A percentile compares a stretch with the other conserved stretches of the same genome.
phyloP scores from a whole-genome alignment of 2,888 invertebrate genomes.

The Thera britannica region DNA sequence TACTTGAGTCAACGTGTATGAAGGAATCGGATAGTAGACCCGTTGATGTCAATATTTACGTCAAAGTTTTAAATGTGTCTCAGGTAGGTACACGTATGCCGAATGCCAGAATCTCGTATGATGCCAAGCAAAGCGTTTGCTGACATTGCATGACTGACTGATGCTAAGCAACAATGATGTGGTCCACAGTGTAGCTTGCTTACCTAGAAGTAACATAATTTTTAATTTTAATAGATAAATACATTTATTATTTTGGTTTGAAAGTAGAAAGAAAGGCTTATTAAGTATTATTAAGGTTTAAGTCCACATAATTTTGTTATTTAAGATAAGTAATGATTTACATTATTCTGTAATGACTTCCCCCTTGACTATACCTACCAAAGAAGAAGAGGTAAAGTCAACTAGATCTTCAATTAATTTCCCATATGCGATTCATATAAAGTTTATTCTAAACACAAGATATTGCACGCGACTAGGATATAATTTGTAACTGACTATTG shows the following conservation, averaged over 20 bases:
- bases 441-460: constrained; percentile 6
- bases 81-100: background rate
- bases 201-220: too few relatives aligned
- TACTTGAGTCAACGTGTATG: background rate
- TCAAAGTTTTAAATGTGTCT: too few relatives aligned
- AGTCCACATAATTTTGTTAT: too few relatives aligned
- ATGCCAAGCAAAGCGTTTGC: too few relatives aligned
- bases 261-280: too few relatives aligned
- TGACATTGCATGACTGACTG: too few relatives aligned
- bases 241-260: too few relatives aligned
- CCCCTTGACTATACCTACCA: background rate
- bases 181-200: too few relatives aligned
- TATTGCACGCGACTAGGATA: constrained; percentile 10
- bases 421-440: background rate
- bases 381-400: background rate
- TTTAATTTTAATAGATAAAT: too few relatives aligned
- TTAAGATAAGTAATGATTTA: too few relatives aligned
- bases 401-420: background rate
- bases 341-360: background rate
- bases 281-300: too few relatives aligned
- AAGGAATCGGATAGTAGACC: background rate
- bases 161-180: too few relatives aligned
- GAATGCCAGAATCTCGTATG: background rate
- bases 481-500: background rate
- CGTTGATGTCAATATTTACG: background rate